Base-by-base conservation (phyloP, 2,113 vertebrate species). In the Motacilla alba region DNA sequence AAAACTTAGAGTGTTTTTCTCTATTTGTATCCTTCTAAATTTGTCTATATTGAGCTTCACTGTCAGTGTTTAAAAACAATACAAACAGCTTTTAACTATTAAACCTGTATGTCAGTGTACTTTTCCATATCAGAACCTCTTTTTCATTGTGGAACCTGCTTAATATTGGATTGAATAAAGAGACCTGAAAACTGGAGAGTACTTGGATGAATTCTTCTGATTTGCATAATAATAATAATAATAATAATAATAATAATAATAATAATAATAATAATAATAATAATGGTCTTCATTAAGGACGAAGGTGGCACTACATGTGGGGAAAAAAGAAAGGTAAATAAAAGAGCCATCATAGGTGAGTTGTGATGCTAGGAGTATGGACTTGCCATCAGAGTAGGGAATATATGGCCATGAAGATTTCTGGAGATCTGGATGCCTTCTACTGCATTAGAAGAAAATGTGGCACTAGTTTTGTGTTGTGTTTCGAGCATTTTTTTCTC, bases 401-500 rank as follows among this genome's bases (percentile, higher is more conserved):
- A 4, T 52, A 35, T 27, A 20, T 13, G 4, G 3, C 8, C 16
- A 52, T 23, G 10, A 15, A 82, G 41, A 58, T 84, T 89, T 72
- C 58, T 73, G 53, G 41, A 66, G 16, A 28, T 49, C 31, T 85
- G 41, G 20, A 49, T 74, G 9, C 7, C 7, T 80, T 79, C n/a
- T 73, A 26, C 15, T 11, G 22, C 37, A 27, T 41, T 43, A 76
- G 31, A 87, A 53, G 20, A 72, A 90, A 86, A 49, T 1, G 7
- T 27, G 28, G 4, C 19, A 52, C 6, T 28, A 13, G 0, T 37
- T 94, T 81, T 70, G 6, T 75, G 31, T 13, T 60, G 20, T n/a
- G 13, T 5, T 73, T 77, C 1, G 0, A 7, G 0, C 0, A 2
- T 5, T 31, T 47, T 55, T 0, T 15, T 44, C 12, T 28, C 23